Conservation (phyloP, 2,797 vertebrate species). For the Diplodus sargus region DNA sequence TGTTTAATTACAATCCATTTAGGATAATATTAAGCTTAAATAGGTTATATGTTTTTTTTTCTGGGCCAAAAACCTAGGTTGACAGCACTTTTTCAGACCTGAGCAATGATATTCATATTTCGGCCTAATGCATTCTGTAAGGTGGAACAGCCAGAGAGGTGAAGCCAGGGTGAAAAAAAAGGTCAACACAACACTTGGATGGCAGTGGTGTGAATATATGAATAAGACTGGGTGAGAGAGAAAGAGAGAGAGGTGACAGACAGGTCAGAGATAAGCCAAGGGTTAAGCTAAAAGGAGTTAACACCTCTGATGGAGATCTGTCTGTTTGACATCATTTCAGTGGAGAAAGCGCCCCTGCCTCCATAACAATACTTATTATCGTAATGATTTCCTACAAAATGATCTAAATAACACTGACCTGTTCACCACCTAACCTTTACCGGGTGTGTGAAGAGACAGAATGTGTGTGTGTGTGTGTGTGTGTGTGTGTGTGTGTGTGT, state of each 20-base stretch:
- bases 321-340: constrained; percentile 60
- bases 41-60: neutral
- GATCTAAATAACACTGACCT: constrained; percentile 59
- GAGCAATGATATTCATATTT: neutral
- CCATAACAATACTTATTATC: neutral
- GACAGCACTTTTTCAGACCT: neutral
- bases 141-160: neutral
- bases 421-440: constrained; percentile 56
- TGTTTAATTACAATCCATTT: neutral
- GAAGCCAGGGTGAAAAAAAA: neutral
- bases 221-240: constrained; percentile 7
- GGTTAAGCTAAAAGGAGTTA: constrained; percentile 77
- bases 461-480: neutral
- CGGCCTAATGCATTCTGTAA: neutral
- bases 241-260: constrained; percentile 19
- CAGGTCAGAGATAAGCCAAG: constrained; percentile 69
- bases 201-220: constrained; percentile 3
- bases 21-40: no score
- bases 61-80: neutral
- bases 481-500: no score
- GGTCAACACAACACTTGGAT: neutral
- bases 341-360: neutral
- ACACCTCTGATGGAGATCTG: constrained; percentile 75
- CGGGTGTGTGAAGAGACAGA: neutral
- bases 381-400: constrained; percentile 15